Percentiles rank a stretch among this genome's conserved stretches.
These are phyloP conservation scores for Tupaia chinensis DNA, from an alignment of 2,113 vertebrate genomes.

Conservation along the genomic window DNA sequence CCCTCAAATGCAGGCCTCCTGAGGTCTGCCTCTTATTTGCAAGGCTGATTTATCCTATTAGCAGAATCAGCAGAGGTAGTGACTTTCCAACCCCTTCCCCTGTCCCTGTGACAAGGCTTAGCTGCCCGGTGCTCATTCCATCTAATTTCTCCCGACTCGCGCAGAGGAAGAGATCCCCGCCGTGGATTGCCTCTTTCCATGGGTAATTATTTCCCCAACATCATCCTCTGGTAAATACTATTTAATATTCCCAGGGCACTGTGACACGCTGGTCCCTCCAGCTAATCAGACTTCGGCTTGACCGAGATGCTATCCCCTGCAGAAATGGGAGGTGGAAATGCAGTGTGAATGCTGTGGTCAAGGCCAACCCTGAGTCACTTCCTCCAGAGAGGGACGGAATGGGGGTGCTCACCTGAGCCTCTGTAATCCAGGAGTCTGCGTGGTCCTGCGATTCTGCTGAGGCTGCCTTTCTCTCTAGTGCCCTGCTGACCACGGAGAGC, in stretches of 20 bases:
- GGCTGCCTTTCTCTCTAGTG: background rate
- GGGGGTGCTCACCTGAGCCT: background rate
- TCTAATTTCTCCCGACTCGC: conserved; percentile 55
- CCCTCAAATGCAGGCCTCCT: conserved; percentile 65
- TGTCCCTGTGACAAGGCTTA: conserved; percentile 47
- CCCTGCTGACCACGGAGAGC: background rate
- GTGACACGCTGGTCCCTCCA: conserved; percentile 57
- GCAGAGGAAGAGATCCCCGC: conserved; percentile 51
- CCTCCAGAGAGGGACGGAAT: background rate
- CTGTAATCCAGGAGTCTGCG: background rate
- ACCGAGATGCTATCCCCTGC: conserved; percentile 1
- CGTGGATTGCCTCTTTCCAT: conserved; percentile 53
- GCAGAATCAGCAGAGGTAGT: conserved; percentile 67
- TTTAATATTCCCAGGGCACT: conserved; percentile 68
- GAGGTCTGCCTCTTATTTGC: conserved; percentile 70
- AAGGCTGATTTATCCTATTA: conserved; percentile 78
- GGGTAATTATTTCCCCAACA: conserved; percentile 49
- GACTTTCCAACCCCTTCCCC: conserved; percentile 44
- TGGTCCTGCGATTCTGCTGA: background rate
- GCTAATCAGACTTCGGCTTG: conserved; percentile 63
- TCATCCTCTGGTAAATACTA: conserved; percentile 71
- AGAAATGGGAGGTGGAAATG: background rate
- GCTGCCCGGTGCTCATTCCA: background rate
- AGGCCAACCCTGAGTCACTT: background rate
- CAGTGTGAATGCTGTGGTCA: background rate